A percentile compares a stretch with the other conserved stretches of the same genome.
These are phyloP conservation scores for Butorides virescens DNA, from an alignment of 2,113 vertebrate species.

Conservation along the genomic window DNA sequence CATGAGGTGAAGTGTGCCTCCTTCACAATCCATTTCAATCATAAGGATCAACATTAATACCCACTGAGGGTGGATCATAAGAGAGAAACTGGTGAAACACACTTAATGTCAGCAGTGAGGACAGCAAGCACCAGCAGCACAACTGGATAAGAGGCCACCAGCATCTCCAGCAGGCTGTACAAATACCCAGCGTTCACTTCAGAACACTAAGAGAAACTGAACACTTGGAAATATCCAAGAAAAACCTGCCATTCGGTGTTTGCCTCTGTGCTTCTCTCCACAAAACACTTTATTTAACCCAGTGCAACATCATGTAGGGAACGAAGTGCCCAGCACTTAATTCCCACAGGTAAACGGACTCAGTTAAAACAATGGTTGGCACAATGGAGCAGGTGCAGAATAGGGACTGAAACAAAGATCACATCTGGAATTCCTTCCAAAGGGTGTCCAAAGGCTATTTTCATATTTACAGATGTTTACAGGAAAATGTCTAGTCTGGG, in stretches of 20 bases:
- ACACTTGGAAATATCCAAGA: not conserved
- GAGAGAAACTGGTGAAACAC: not conserved
- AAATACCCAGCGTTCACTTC: not conserved
- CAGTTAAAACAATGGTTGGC: not conserved
- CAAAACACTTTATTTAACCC: not conserved
- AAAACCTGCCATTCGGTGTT: not conserved
- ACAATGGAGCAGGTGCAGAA: not conserved
- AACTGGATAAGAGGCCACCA: not conserved
- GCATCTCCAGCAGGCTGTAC: not conserved
- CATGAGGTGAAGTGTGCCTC: not conserved
- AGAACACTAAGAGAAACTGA: not conserved
- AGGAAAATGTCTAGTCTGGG: not conserved
- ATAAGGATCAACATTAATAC: not conserved
- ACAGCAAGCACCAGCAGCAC: not conserved
- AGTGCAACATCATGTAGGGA: not conserved
- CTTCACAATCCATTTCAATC: not conserved
- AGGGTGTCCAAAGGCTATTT: not conserved
- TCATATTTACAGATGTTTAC: not conserved
- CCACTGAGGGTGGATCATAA: not conserved
- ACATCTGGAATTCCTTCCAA: not conserved
- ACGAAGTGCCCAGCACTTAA: not conserved
- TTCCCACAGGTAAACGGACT: not conserved
- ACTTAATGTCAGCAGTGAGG: not conserved
- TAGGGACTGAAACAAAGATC: not conserved
- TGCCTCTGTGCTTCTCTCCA: not conserved